Base-by-base conservation (phyloP, 1,140 invertebrate genomes). In the Drosophila lowei region DNA sequence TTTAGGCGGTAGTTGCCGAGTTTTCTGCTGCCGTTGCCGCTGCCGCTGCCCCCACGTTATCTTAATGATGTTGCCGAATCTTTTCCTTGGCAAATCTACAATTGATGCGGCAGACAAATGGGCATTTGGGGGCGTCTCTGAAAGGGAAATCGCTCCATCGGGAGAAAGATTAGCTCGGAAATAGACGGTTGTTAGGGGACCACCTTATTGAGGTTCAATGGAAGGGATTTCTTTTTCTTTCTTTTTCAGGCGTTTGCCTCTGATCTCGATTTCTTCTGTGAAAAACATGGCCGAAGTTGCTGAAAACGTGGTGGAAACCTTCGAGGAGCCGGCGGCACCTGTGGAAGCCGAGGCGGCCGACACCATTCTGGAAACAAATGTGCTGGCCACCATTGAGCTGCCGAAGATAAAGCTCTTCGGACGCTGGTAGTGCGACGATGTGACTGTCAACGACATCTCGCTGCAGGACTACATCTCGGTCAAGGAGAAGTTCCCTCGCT, bases 401-500 rank as follows among this genome's bases (percentile, higher is more conserved):
- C 96, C 96, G 43, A 98, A 99, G 93, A 98, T 99, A 72, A 99
- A 99, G 93, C 93, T 99, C 25, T 99, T 99, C 92, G 97, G 97
- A 49, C 95, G 98, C 91, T 99, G 99, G 99, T 98, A 96, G 71
- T 98, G 98, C 89, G 98, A 99, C 91, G 99, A 99, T 94, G 98
- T 99, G 0, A 97, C 99, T 92, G 98, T 99, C 46, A 96, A 95
- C 61, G 99, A 99, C 91, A 99, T 99, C 95, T 98, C 98, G 41
- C 94, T 94, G 56, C 92, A 97, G 96, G 99, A 99, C 94, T 99
- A 99, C 92, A 99, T 99, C 91, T 97, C 98, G 11, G 98, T 98
- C 0, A 98, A 98, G 93, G 98, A 99, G 91, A 99, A 99, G 92
- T 97, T 98, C 93, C 98, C 98, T 16, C 99, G 99, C 91, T 99